A percentile compares a stretch with the other conserved stretches of the same genome.
phyloP scores from a whole-genome alignment of 2,888 invertebrate genomes.

The Cyaniris semiargus region DNA sequence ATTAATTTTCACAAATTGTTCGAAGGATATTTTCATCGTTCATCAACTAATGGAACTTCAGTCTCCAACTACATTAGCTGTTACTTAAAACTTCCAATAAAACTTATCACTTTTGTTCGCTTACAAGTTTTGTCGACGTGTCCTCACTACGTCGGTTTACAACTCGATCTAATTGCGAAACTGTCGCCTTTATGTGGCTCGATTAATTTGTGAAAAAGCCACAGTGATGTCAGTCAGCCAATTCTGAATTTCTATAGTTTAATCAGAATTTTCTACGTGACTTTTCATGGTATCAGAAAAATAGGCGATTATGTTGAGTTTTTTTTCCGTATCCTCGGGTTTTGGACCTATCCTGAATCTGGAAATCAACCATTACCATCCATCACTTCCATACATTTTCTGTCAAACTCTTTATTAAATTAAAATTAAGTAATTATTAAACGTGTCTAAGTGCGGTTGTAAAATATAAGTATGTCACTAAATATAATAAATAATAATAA shows the following conservation, averaged over 20 bases:
- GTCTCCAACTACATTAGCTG: conserved; percentile 23
- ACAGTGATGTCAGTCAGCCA: background rate
- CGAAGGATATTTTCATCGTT: background rate
- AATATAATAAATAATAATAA: too few relatives aligned
- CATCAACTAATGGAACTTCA: conserved; percentile 17
- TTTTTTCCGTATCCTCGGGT: too few relatives aligned
- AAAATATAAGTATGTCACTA: too few relatives aligned
- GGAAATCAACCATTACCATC: too few relatives aligned
- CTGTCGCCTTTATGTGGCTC: background rate
- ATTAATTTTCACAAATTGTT: background rate
- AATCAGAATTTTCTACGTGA: background rate
- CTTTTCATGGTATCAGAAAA: background rate
- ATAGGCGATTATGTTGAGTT: too few relatives aligned
- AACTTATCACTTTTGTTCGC: conserved; percentile 24
- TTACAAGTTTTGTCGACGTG: conserved; percentile 21
- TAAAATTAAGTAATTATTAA: too few relatives aligned
- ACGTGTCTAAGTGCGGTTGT: too few relatives aligned
- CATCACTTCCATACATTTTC: too few relatives aligned
- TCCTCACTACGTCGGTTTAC: background rate
- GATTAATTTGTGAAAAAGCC: background rate
- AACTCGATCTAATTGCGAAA: conserved; percentile 22
- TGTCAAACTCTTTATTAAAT: too few relatives aligned
- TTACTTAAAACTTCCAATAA: conserved; percentile 30
- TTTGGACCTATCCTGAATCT: too few relatives aligned
- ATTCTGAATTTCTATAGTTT: background rate